phyloP scores from a whole-genome alignment of 2,113 vertebrate genomes.

The Albula goreensis region DNA sequence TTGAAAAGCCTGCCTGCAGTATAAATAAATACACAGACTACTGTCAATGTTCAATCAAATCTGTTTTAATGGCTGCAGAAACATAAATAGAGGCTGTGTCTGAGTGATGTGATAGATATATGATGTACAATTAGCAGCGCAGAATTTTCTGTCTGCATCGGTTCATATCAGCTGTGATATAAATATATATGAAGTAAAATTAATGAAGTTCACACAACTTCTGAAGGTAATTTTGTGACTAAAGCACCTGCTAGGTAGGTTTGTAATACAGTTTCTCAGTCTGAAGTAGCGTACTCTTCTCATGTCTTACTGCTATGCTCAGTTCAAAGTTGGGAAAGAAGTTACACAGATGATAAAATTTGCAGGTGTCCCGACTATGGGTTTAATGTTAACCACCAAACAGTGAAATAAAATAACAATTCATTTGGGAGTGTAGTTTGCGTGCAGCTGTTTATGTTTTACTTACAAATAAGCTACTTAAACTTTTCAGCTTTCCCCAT shows the following conservation, averaged over 20 bases:
- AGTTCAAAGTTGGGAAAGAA: background rate
- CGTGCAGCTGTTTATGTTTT: too few species aligned
- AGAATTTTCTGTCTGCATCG: background rate
- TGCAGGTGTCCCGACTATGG: background rate
- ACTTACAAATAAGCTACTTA: too few species aligned
- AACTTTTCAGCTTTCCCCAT: too few species aligned
- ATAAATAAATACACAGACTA: background rate
- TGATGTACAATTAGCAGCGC: background rate
- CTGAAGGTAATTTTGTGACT: background rate
- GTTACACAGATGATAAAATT: background rate
- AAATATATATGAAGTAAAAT: too few species aligned
- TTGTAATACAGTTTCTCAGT: background rate
- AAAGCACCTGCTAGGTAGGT: background rate
- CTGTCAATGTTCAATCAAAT: background rate
- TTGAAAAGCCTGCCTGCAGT: background rate
- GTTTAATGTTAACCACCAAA: too few species aligned
- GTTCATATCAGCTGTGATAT: background rate
- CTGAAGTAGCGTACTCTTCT: conserved; percentile 5
- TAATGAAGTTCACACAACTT: too few species aligned
- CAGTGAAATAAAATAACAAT: too few species aligned
- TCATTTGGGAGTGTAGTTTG: too few species aligned
- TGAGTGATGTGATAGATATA: background rate
- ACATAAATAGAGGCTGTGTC: background rate
- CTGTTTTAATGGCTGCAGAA: background rate
- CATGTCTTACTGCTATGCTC: background rate